Percentiles rank a stretch among this genome's conserved stretches.
Evolutionary conservation across 2,797 vertebrate genomes (phyloP).

Genomic region (Danio jaintianensis): DNA sequence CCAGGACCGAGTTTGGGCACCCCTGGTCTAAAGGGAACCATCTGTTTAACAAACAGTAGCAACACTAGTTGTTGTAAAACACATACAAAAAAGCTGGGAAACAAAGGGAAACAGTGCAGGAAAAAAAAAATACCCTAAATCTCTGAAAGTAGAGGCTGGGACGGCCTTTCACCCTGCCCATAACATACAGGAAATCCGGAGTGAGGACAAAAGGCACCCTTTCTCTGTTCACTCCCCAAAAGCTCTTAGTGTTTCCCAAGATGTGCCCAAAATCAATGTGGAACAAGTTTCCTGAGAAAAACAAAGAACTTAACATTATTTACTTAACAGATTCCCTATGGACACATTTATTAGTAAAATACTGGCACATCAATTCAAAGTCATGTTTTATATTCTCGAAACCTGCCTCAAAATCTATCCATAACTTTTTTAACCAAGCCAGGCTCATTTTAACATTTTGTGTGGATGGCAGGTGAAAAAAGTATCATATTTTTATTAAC

Average conservation of each 20-base stretch:
- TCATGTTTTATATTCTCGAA: background rate
- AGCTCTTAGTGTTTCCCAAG: slow-evolving; percentile 80
- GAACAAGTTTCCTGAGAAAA: slow-evolving; percentile 78
- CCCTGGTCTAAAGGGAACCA: background rate
- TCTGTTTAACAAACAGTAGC: background rate
- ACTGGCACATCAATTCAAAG: background rate
- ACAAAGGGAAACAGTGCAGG: background rate
- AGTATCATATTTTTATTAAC: background rate
- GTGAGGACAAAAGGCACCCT: slow-evolving; percentile 84
- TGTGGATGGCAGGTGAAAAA: background rate
- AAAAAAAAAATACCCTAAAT: slow-evolving; percentile 72
- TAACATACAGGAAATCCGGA: slow-evolving; percentile 82
- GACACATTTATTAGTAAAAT: background rate
- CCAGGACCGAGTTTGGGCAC: no score
- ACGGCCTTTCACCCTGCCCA: slow-evolving; percentile 75
- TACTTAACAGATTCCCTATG: background rate
- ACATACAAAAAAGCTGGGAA: no score
- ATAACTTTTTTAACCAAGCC: no score
- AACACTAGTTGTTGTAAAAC: background rate
- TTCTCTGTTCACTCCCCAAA: slow-evolving; percentile 79
- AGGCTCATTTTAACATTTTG: background rate
- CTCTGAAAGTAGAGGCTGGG: slow-evolving; percentile 79
- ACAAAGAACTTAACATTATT: background rate
- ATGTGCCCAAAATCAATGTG: slow-evolving; percentile 87
- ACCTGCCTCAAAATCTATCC: background rate